These are phyloP conservation scores for Hyperoodon ampullatus DNA, from an alignment of 2,113 vertebrate genomes.

Conservation along the genomic window DNA sequence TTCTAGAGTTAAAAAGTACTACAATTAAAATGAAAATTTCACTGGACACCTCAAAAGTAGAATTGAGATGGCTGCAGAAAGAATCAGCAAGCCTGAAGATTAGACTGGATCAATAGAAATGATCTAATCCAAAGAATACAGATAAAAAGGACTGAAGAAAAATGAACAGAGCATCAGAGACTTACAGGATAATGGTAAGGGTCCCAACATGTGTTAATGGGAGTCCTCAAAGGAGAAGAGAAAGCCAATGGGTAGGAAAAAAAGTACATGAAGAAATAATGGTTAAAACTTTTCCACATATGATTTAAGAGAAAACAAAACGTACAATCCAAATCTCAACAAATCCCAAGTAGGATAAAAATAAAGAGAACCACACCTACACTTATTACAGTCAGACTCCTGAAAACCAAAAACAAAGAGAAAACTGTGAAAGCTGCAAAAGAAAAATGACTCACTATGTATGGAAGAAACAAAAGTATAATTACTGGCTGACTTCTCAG, in stretches of 20 bases:
- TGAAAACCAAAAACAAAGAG: neutral
- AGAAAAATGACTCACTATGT: neutral
- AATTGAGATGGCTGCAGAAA: neutral
- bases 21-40: conserved; percentile 1
- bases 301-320: neutral
- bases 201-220: neutral
- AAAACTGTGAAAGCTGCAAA: neutral
- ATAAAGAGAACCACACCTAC: neutral
- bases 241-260: neutral
- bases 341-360: neutral
- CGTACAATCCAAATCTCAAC: neutral
- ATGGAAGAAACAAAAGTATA: neutral
- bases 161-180: neutral
- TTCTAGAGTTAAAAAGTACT: neutral
- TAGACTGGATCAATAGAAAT: neutral
- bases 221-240: neutral
- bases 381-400: neutral
- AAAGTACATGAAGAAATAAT: neutral
- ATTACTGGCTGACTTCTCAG: neutral
- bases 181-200: neutral
- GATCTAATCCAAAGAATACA: neutral
- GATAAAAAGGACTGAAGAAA: neutral
- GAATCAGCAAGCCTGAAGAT: neutral
- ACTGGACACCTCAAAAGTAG: neutral
- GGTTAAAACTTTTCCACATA: neutral